Evolutionary conservation across 2,797 vertebrate species (phyloP).

Genomic region (Agapornis canus): DNA sequence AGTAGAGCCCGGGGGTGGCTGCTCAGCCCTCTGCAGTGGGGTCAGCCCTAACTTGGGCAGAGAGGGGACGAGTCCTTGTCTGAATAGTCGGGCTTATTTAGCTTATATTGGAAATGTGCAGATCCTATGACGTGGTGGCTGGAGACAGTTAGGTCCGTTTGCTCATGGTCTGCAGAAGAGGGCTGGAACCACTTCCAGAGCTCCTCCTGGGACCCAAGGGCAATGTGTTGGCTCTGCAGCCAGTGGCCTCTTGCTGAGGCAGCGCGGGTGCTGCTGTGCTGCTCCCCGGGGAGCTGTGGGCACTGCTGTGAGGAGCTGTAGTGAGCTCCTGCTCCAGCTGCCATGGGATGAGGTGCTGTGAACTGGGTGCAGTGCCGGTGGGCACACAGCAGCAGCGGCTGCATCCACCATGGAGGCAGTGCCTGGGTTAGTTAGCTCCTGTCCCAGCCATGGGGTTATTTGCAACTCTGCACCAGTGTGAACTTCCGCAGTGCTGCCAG

Average conservation of each 20-base stretch:
- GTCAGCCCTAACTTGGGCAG: not conserved
- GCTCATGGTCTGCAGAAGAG: not conserved
- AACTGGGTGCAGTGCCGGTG: fast-evolving
- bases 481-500: not conserved
- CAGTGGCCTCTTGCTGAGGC: not conserved
- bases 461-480: not conserved
- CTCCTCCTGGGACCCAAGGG: not conserved
- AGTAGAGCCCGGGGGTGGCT: fast-evolving
- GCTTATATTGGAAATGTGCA: fast-evolving
- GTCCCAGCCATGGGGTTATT: not conserved
- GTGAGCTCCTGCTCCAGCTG: not conserved
- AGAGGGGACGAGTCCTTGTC: not conserved
- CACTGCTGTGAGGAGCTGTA: not conserved
- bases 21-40: not conserved
- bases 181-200: not conserved
- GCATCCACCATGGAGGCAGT: not conserved
- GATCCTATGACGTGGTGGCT: not conserved
- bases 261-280: fast-evolving
- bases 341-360: not conserved
- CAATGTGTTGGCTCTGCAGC: not conserved
- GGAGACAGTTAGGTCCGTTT: fast-evolving
- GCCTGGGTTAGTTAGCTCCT: not conserved
- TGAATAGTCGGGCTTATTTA: not conserved
- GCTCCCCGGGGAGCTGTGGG: not conserved
- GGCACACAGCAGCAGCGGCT: fast-evolving